phyloP scores from a whole-genome alignment of 2,888 invertebrate genomes.

The Melanotus villosus region DNA sequence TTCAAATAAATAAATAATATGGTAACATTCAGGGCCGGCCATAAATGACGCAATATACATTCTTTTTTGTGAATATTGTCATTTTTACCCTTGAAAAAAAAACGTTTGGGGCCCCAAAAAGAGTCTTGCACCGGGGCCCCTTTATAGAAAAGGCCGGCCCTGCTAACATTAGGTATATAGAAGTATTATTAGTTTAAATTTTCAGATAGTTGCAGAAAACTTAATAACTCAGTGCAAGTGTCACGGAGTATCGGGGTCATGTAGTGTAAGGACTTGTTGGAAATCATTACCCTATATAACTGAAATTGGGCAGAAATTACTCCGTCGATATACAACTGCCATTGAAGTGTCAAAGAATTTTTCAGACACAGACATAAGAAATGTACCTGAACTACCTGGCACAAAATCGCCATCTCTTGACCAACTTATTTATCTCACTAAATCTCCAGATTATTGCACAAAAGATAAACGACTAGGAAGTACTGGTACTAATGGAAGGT shows the following conservation, averaged over 20 bases:
- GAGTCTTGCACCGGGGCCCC: no score
- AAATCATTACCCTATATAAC: constrained; percentile 76
- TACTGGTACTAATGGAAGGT: constrained; percentile 85
- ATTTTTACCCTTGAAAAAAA: no score
- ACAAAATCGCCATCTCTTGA: constrained; percentile 69
- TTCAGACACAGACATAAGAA: neutral
- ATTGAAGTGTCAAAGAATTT: constrained; percentile 65
- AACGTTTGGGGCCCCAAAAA: no score
- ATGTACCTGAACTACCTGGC: constrained; percentile 41
- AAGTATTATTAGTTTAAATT: no score
- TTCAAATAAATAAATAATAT: no score
- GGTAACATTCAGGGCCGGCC: no score
- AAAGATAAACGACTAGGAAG: constrained; percentile 82
- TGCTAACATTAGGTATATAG: no score
- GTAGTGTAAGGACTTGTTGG: constrained; percentile 88
- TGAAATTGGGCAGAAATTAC: constrained; percentile 71
- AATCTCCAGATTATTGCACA: constrained; percentile 88
- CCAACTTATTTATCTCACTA: constrained; percentile 81
- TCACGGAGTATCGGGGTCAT: constrained; percentile 88
- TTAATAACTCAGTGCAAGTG: constrained; percentile 82
- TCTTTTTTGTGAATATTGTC: no score
- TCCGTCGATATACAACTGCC: constrained; percentile 74
- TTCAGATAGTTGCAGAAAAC: constrained; percentile 76
- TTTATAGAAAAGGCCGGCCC: no score
- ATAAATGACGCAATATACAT: no score